These are phyloP conservation scores for Autographa gamma DNA, from an alignment of 2,888 invertebrate species.

Conservation along the genomic window DNA sequence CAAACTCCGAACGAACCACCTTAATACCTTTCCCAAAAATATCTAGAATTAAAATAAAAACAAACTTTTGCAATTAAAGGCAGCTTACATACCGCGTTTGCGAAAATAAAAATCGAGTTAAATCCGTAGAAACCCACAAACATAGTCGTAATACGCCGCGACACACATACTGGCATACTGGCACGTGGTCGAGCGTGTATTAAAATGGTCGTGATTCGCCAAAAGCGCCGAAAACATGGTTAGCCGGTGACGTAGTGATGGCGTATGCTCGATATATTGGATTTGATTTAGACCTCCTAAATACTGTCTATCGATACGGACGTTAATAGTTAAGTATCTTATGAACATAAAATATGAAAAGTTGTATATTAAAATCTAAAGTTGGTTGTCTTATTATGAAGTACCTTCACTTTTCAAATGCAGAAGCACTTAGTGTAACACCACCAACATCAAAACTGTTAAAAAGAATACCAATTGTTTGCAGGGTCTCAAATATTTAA, in stretches of 20 bases:
- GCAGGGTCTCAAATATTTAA: too few relatives aligned
- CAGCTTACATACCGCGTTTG: constrained; percentile 40
- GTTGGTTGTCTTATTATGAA: too few relatives aligned
- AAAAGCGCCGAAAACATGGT: constrained; percentile 43
- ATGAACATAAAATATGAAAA: too few relatives aligned
- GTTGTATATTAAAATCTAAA: too few relatives aligned
- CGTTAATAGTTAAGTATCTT: neutral
- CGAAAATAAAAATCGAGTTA: constrained; percentile 45
- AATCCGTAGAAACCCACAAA: constrained; percentile 34
- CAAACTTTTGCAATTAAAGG: constrained; percentile 49
- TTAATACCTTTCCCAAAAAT: constrained; percentile 19
- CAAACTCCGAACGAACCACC: neutral
- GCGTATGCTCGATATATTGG: neutral
- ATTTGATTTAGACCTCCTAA: neutral
- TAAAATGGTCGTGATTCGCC: constrained; percentile 28
- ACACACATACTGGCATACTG: constrained; percentile 23
- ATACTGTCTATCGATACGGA: neutral
- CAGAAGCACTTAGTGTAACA: too few relatives aligned
- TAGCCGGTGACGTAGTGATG: constrained; percentile 27
- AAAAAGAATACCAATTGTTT: too few relatives aligned
- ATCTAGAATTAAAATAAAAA: constrained; percentile 33
- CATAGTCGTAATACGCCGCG: constrained; percentile 27
- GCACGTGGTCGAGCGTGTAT: constrained; percentile 29
- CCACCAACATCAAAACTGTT: too few relatives aligned
- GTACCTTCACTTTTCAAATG: too few relatives aligned